These are phyloP conservation scores for Romanogobio albipinnatus DNA, from an alignment of 2,113 vertebrate genomes.

Conservation along the genomic window DNA sequence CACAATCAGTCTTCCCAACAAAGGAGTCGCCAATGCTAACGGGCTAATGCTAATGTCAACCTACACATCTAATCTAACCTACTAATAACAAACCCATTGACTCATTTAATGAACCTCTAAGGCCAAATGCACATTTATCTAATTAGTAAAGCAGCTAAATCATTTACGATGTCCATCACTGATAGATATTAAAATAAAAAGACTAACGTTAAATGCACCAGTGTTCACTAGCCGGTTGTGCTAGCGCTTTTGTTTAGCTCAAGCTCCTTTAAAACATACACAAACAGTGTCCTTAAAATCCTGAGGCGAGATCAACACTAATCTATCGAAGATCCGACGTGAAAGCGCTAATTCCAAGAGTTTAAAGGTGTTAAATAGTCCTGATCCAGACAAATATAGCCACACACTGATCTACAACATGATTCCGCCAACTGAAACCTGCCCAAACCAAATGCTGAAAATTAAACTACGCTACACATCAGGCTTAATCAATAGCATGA, in stretches of 20 bases:
- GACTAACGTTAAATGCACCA: not conserved
- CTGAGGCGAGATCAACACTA: not conserved
- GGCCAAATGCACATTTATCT: not conserved
- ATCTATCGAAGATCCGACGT: constrained; percentile 21
- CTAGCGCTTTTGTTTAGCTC: constrained; percentile 29
- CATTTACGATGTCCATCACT: not conserved
- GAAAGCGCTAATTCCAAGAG: constrained; percentile 22
- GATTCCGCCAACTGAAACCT: not conserved
- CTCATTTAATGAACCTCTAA: not conserved
- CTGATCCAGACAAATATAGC: constrained; percentile 27
- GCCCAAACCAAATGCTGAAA: not conserved
- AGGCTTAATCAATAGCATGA: not conserved
- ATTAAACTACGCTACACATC: not conserved
- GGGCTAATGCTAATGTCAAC: constrained; percentile 23
- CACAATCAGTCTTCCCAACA: constrained; percentile 2
- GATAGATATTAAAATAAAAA: not conserved
- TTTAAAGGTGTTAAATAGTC: not conserved
- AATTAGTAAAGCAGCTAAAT: not conserved
- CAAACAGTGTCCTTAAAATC: not conserved
- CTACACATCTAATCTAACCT: constrained; percentile 6
- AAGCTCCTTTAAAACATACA: not conserved
- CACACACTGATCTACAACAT: not conserved
- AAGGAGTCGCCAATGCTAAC: constrained; percentile 32
- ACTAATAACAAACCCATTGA: not conserved
- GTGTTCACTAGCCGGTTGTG: constrained; percentile 17